Conservation (phyloP, 1,140 invertebrate genomes). For the Eciton burchellii region DNA sequence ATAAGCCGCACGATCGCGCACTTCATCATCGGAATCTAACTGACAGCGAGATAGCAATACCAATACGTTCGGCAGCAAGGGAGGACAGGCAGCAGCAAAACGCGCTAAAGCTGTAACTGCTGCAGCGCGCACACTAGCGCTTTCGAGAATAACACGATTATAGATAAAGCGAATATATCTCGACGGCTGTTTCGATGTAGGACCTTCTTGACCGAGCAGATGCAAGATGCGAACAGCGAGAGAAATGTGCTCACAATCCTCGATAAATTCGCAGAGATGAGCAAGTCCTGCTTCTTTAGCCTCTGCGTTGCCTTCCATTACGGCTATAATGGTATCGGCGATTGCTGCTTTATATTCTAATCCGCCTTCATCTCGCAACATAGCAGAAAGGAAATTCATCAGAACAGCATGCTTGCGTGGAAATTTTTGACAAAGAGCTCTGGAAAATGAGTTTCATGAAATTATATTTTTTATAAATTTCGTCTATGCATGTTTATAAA, state of each 20-base stretch:
- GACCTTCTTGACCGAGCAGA: conserved; percentile 98
- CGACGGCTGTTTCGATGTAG: conserved; percentile 96
- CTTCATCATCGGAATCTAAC: conserved; percentile 99
- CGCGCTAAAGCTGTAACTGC: conserved; percentile 98
- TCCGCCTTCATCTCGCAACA: conserved; percentile 99
- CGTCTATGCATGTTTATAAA: not conserved
- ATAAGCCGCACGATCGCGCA: conserved; percentile 98
- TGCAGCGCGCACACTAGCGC: conserved; percentile 96
- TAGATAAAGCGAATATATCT: conserved; percentile 99
- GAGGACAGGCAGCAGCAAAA: conserved; percentile 98
- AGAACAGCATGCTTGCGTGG: conserved; percentile 98
- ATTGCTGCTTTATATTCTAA: conserved; percentile 99
- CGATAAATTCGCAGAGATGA: conserved; percentile 99
- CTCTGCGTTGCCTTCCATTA: conserved; percentile 98
- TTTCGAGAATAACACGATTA: conserved; percentile 99
- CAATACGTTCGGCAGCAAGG: conserved; percentile 94
- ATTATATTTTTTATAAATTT: too few species aligned
- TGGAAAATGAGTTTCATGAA: conserved; percentile 60
- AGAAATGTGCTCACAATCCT: conserved; percentile 99
- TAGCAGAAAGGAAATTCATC: conserved; percentile 98
- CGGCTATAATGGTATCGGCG: conserved; percentile 98
- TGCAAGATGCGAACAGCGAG: conserved; percentile 98
- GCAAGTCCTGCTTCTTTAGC: conserved; percentile 98
- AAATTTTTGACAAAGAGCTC: conserved; percentile 97
- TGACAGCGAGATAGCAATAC: conserved; percentile 95